Evolutionary conservation across 2,113 vertebrate genomes (phyloP).

Genomic region (Indri indri): DNA sequence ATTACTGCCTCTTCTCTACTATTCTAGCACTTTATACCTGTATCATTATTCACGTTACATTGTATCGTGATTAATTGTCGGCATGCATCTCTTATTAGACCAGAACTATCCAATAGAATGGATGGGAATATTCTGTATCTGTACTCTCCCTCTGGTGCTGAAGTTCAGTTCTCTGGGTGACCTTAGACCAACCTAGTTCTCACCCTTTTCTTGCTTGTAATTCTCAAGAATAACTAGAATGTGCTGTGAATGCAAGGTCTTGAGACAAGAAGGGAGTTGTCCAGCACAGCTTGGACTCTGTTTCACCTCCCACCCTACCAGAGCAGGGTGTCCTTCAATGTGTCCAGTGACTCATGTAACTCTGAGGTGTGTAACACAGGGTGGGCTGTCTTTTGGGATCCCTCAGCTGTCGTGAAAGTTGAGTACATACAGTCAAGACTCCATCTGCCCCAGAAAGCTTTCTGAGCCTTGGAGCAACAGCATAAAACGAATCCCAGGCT

Average conservation of each 20-base stretch:
- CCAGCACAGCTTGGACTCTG: too few species aligned
- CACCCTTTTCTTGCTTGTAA: not conserved
- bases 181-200: not conserved
- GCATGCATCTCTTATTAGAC: not conserved
- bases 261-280: not conserved
- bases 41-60: too few species aligned
- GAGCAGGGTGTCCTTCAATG: not conserved
- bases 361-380: too few species aligned
- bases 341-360: not conserved
- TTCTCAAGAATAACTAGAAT: not conserved
- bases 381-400: not conserved
- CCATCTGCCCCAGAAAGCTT: not conserved
- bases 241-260: not conserved
- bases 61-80: not conserved
- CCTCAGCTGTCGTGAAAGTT: not conserved
- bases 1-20: not conserved
- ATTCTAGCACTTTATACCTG: not conserved
- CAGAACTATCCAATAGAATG: not conserved
- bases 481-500: not conserved
- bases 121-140: not conserved
- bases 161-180: not conserved
- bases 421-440: not conserved
- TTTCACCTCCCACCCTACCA: not conserved
- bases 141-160: not conserved
- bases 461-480: not conserved